Percentiles rank a stretch among this genome's conserved stretches.
These are phyloP conservation scores for Horisme vitalbata DNA, from an alignment of 2,888 invertebrate genomes.

Conservation along the genomic window DNA sequence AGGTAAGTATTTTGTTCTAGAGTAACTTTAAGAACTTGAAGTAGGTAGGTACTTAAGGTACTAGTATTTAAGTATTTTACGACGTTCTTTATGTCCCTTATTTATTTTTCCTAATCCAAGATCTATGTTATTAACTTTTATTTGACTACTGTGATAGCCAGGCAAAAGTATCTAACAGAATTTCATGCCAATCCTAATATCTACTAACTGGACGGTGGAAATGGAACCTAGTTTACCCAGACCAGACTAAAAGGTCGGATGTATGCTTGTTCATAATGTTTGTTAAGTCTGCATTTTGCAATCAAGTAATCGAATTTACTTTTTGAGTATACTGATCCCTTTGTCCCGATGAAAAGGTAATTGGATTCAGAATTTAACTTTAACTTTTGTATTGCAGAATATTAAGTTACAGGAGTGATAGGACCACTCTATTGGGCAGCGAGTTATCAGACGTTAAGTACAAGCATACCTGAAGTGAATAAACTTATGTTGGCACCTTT, in stretches of 20 bases:
- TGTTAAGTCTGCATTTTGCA: conserved; percentile 43
- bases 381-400: too few species aligned
- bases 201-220: conserved; percentile 4
- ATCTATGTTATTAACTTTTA: too few species aligned
- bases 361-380: background rate
- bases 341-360: background rate
- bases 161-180: background rate
- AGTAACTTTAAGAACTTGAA: background rate
- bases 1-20: too few species aligned
- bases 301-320: conserved; percentile 59
- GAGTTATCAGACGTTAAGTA: too few species aligned
- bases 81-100: conserved; percentile 3
- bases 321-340: conserved; percentile 8
- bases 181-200: background rate
- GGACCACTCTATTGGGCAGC: too few species aligned
- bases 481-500: too few species aligned
- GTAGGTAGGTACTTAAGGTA: too few species aligned
- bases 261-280: background rate
- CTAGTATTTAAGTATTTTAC: background rate
- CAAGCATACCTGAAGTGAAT: too few species aligned
- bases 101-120: too few species aligned
- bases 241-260: conserved; percentile 1
- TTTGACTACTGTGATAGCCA: too few species aligned
- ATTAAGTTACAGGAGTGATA: too few species aligned
- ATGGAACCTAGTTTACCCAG: background rate